Conservation (phyloP, 2,113 vertebrate genomes). For the Poecilia latipinna region DNA sequence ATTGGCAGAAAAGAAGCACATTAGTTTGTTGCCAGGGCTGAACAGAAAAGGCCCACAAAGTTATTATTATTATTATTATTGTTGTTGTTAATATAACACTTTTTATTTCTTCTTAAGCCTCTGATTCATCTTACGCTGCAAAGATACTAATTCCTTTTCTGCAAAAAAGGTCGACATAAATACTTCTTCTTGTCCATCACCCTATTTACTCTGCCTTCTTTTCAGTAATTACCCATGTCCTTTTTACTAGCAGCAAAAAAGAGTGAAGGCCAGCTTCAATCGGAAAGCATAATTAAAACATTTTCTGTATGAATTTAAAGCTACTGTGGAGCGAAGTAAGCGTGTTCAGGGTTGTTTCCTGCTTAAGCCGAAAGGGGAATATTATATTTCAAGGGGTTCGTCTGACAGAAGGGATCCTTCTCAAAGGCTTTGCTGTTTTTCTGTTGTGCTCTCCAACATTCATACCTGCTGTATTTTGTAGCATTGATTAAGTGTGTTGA, state of each 20-base stretch:
- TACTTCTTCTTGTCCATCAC: conserved; percentile 32
- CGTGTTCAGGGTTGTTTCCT: conserved; percentile 12
- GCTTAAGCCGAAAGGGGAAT: conserved; percentile 4
- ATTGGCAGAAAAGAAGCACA: neutral
- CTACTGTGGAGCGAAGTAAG: conserved; percentile 27
- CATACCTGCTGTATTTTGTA: neutral
- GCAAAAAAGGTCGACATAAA: conserved; percentile 35
- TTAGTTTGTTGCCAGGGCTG: conserved; percentile 26
- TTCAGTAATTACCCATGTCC: conserved; percentile 67
- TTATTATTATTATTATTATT: neutral
- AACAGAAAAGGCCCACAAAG: conserved; percentile 12
- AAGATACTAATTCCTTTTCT: conserved; percentile 41
- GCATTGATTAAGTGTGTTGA: conserved; percentile 14
- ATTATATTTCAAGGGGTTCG: conserved; percentile 3
- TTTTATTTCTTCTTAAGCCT: conserved; percentile 11
- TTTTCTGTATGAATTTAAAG: conserved; percentile 19
- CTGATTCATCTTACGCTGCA: conserved; percentile 21
- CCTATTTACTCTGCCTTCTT: conserved; percentile 40
- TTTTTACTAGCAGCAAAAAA: conserved; percentile 82
- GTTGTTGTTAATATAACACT: neutral
- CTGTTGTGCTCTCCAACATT: neutral
- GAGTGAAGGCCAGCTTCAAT: conserved; percentile 39
- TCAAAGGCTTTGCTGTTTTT: conserved; percentile 7
- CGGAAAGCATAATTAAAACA: conserved; percentile 22
- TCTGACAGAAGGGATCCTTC: neutral